These are phyloP conservation scores for Pseudomyrmex concolor DNA, from an alignment of 1,140 invertebrate species.

Conservation along the genomic window DNA sequence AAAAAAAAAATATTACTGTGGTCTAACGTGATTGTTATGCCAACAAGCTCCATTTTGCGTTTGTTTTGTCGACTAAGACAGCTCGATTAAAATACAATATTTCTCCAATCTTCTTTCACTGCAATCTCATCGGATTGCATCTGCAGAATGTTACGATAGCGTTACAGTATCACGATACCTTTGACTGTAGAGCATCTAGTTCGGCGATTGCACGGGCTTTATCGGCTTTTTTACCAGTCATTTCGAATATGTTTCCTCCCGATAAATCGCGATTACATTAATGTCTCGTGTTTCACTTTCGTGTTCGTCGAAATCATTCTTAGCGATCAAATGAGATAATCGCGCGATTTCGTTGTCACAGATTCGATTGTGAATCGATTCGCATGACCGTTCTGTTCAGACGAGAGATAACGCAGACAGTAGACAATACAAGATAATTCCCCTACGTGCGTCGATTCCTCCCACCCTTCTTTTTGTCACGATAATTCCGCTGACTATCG, in stretches of 20 bases:
- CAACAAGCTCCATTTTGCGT: constrained; percentile 3
- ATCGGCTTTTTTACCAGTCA: neutral
- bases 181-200: neutral
- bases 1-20: neutral
- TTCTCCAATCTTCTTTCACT: neutral
- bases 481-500: neutral
- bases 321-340: neutral
- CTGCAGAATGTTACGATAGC: neutral
- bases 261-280: neutral
- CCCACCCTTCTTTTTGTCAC: neutral
- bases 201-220: neutral
- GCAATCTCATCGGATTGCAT: neutral
- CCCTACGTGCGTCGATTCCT: neutral
- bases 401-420: constrained; percentile 12
- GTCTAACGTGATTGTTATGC: neutral
- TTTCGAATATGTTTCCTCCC: neutral
- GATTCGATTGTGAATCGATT: neutral
- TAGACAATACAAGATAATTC: neutral
- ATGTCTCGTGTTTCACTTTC: neutral
- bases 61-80: neutral
- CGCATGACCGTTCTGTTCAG: neutral
- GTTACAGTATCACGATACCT: neutral
- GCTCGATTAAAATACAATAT: constrained; percentile 7
- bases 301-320: neutral
- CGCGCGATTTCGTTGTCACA: neutral